Base-by-base conservation (phyloP, 2,888 invertebrate species). In the Amphimallon solstitiale region DNA sequence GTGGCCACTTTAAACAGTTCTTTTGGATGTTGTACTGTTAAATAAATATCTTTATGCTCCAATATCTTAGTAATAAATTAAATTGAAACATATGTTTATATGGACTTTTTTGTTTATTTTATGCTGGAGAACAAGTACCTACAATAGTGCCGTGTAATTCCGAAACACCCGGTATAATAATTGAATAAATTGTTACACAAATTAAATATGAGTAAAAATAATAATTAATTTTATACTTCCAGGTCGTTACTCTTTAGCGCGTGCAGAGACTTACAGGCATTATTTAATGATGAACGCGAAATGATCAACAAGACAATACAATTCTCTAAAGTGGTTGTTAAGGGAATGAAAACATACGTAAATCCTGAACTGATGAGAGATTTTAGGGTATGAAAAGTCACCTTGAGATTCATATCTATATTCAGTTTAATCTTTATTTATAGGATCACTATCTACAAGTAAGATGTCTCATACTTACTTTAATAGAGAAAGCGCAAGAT, bases 221-320 rank as follows among this genome's bases (percentile, higher is more conserved):
- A n/a, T n/a, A n/a, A n/a, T n/a, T n/a, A n/a, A n/a, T n/a, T 35
- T 17, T 9, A 56, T 65, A 71, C 63, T 80, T 83, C 46, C 74
- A 87, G 88, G 73, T 85, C 86, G 74, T 84, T 84, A 66, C 79
- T 88, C 68, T 86, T 89, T 77, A 82, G 82, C 34, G 85, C 92
- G 63, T 93, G 94, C 70, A 89, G 95, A 37, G 89, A 90, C 75
- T 88, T 93, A 76, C 95, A 95, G 83, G 85, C 87, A 62, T 84
- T 93, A 72, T 93, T 94, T 80, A 90, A 91, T 34, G 86, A 90
- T 73, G 91, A 92, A 76, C 87, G 93, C 10, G 95, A 95, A 79
- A 87, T 91, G 72, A 88, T 92, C 65, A 86, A 93, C 60, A 93
- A 93, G 79, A 90, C 92, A 10, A 87, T 95, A 70, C 89, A 90